phyloP scores from a whole-genome alignment of 2,797 vertebrate genomes.

The Mionectes olivaceus region DNA sequence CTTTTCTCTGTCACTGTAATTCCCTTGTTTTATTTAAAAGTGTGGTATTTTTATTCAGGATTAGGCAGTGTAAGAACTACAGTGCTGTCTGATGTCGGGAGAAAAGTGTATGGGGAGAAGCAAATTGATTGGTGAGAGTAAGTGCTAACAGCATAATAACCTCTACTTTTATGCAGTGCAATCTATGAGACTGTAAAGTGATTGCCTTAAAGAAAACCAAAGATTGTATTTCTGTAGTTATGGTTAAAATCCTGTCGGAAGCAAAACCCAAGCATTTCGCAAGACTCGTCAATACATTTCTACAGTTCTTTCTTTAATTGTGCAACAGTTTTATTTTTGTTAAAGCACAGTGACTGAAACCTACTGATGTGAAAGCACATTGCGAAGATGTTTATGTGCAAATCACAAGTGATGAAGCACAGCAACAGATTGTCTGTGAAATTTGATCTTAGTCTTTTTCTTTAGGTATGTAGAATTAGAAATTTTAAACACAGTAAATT shows the following conservation, averaged over 20 bases:
- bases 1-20: neutral
- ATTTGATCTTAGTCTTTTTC: neutral
- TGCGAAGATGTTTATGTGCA: neutral
- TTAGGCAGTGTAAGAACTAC: neutral
- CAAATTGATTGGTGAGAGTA: neutral
- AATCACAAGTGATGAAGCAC: neutral
- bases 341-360: neutral
- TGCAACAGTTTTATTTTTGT: neutral
- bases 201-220: neutral
- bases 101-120: neutral
- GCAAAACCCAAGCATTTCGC: neutral
- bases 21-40: neutral
- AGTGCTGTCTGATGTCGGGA: neutral
- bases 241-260: neutral
- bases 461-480: constrained; percentile 4
- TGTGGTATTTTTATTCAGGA: neutral
- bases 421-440: neutral
- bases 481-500: neutral
- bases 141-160: neutral
- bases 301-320: neutral
- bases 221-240: neutral
- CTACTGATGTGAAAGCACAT: neutral
- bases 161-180: neutral
- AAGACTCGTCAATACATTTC: neutral
- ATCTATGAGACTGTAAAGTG: neutral